Conservation (phyloP, 2,113 vertebrate genomes). For the Tiliqua scincoides region DNA sequence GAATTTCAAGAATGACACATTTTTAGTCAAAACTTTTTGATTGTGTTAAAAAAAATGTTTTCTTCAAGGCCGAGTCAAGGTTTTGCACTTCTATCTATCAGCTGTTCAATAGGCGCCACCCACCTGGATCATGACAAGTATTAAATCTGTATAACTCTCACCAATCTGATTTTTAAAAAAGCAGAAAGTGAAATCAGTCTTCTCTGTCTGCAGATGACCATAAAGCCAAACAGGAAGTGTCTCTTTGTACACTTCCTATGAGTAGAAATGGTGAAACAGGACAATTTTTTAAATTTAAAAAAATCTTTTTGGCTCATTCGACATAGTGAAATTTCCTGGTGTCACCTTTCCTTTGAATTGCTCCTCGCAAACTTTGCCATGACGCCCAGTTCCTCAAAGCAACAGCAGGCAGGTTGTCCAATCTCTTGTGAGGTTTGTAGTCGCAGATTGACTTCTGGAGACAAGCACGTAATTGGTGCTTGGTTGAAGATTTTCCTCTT, state of each 20-base stretch:
- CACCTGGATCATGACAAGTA: fast-evolving
- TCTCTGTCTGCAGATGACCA: fast-evolving
- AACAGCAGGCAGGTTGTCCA: constrained; percentile 49
- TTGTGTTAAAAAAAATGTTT: constrained; percentile 22
- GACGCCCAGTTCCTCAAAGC: neutral
- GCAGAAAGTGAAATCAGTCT: neutral
- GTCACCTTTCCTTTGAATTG: neutral
- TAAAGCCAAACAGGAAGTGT: neutral
- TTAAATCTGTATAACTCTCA: neutral
- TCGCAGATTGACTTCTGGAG: neutral
- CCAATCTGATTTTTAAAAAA: neutral
- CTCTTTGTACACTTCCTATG: neutral
- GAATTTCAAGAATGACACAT: neutral
- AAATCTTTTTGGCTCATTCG: constrained; percentile 1
- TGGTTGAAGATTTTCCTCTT: neutral
- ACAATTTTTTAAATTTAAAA: neutral
- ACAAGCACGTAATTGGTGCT: constrained; percentile 25
- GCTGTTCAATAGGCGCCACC: neutral
- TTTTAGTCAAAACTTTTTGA: neutral
- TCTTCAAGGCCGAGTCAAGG: neutral
- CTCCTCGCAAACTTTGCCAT: constrained; percentile 3
- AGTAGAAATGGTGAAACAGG: neutral
- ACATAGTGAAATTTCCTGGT: constrained; percentile 1
- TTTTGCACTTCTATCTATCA: fast-evolving
- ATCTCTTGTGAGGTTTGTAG: constrained; percentile 27